Evolutionary conservation across 2,888 invertebrate species (phyloP).

Genomic region (Pecten maximus): DNA sequence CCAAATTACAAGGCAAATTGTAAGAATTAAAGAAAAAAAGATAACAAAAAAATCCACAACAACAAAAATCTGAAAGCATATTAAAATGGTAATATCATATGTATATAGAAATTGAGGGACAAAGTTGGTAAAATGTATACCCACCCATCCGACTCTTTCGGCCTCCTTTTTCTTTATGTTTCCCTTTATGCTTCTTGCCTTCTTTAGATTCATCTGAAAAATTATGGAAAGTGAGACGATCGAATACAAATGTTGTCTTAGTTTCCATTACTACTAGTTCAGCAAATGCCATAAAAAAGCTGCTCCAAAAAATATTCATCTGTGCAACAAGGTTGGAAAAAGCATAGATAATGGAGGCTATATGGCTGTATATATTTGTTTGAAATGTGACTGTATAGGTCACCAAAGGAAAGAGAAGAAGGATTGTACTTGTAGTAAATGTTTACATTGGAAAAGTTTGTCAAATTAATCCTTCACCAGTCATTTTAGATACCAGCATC

Average conservation of each 20-base stretch:
- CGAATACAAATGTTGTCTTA: background rate
- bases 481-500: background rate
- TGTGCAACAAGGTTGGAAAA: background rate
- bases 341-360: background rate
- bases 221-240: background rate
- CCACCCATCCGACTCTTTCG: slow-evolving; percentile 72
- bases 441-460: background rate
- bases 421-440: background rate
- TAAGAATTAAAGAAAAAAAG: background rate
- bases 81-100: too few species aligned
- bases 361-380: background rate
- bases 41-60: too few species aligned
- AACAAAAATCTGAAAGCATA: too few species aligned
- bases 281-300: too few species aligned
- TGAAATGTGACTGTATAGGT: background rate
- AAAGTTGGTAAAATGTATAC: slow-evolving; percentile 21
- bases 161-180: slow-evolving; percentile 64
- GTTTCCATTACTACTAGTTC: too few species aligned
- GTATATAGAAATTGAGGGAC: background rate
- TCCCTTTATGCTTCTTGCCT: slow-evolving; percentile 48
- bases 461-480: background rate
- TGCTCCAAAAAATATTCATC: too few species aligned
- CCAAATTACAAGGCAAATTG: background rate
- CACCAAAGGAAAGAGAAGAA: background rate
- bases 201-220: slow-evolving; percentile 58